These are phyloP conservation scores for Hydrophis major DNA, from an alignment of 2,797 vertebrate genomes.

Conservation along the genomic window DNA sequence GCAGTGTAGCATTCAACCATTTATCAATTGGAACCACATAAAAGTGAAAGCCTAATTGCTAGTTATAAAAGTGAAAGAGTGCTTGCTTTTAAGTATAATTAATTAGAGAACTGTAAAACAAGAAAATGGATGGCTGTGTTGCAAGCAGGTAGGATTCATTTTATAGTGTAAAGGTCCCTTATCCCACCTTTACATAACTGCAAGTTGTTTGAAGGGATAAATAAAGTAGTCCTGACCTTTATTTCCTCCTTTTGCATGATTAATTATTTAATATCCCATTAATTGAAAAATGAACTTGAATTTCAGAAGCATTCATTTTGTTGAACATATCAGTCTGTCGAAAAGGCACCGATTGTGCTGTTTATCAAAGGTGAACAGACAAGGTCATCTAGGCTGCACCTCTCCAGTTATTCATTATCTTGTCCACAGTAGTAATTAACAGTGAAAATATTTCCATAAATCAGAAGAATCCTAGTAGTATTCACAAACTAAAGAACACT, in stretches of 20 bases:
- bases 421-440: conserved; percentile 74
- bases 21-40: conserved; percentile 9
- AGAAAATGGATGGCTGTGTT: conserved; percentile 4
- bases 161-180: conserved; percentile 40
- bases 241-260: conserved; percentile 82
- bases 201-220: conserved; percentile 63
- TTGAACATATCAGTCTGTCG: conserved; percentile 80
- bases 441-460: conserved; percentile 78
- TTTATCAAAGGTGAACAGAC: conserved; percentile 72
- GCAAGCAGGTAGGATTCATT: conserved; percentile 34
- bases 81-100: conserved; percentile 28
- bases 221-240: conserved; percentile 79
- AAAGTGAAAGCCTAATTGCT: not conserved
- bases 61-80: conserved; percentile 40
- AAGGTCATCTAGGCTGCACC: conserved; percentile 71
- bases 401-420: conserved; percentile 76
- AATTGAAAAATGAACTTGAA: conserved; percentile 85
- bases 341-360: conserved; percentile 81
- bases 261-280: conserved; percentile 96
- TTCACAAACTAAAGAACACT: conserved; percentile 59
- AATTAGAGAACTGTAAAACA: conserved; percentile 25
- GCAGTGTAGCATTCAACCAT: not conserved
- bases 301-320: conserved; percentile 88
- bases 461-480: conserved; percentile 74
- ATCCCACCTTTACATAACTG: conserved; percentile 35